A percentile compares a stretch with the other conserved stretches of the same genome.
phyloP scores from a whole-genome alignment of 1,140 invertebrate species.

The Oryctes rhinoceros region DNA sequence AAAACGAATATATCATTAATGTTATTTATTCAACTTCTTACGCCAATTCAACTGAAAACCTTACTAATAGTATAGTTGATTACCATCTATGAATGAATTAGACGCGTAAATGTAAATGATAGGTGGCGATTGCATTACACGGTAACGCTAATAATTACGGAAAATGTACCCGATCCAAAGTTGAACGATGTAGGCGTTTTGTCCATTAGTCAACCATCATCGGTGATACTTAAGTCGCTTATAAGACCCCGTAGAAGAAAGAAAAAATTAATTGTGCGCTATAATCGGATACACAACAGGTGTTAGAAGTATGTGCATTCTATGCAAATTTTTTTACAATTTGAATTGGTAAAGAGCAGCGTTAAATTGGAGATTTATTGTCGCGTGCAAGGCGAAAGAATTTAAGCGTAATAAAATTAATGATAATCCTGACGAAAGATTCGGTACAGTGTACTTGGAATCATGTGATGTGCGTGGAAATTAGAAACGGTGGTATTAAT shows the following conservation, averaged over 20 bases:
- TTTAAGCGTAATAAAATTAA: slow-evolving; percentile 4
- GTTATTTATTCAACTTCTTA: neutral
- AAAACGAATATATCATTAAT: neutral
- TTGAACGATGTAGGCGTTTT: neutral
- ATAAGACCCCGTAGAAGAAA: neutral
- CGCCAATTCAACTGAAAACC: neutral
- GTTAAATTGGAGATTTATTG: slow-evolving; percentile 1
- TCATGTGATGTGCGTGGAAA: neutral
- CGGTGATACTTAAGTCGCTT: neutral
- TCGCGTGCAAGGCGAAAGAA: neutral
- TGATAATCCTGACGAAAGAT: neutral
- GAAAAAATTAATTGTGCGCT: neutral
- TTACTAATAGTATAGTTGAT: neutral
- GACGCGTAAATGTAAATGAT: neutral
- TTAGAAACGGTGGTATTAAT: neutral
- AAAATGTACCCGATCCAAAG: no score
- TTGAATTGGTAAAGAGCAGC: neutral
- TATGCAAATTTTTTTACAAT: slow-evolving; percentile 18
- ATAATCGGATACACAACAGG: neutral
- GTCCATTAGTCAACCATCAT: neutral
- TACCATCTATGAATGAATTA: neutral
- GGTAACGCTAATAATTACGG: neutral
- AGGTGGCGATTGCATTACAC: slow-evolving; percentile 2
- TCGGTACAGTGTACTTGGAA: neutral
- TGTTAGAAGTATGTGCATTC: neutral